Evolutionary conservation across 1,140 invertebrate genomes (phyloP), one percentile per base, ranked within the genome.

Genomic region (Yoshiicerus persimilis): DNA sequence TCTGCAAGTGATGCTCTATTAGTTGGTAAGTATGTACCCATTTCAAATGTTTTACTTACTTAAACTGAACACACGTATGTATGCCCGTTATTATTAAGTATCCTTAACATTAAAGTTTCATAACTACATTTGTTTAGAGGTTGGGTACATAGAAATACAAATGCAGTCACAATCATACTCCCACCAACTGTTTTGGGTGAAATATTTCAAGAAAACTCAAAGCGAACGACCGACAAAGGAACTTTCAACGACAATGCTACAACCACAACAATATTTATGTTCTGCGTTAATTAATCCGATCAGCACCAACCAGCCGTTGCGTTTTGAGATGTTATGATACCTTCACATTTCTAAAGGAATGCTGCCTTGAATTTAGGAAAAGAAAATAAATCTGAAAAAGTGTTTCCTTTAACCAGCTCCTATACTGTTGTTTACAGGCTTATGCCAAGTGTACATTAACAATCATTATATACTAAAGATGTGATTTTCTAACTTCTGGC

Each of bases 101-200:
- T 32, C 34, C 32, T 36, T 16, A 80, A n/a, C 36, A 80, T n/a
- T 36, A 80, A 34, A 80, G 30, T 4, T 16, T 80, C 32, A 30
- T 23, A 36, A 8, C 20, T 77, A 77, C 16, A 75, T 32, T 16
- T 20, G 8, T 16, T 36, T n/a, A 56, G n/a, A 20, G n/a, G n/a
- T n/a, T 36, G 32, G 16, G 34, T 16, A 80, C 16, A 13, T 70
- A 70, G 11, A 70, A 30, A 70, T 70, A 30, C 13, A 30, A 27
- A 27, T 70, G 34, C 32, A 36, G 75, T 80, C 75, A 80, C 32
- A 80, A 34, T 80, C 75, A 34, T 80, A 38, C 75, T 80, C 75
- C 75, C 75, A 80, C 75, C 75, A 80, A 80, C 75, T 80, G 75
- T 80, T 80, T 80, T 80, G 75, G 75, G 75, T 80, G 75, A 80